Conservation (phyloP, 2,888 invertebrate genomes). For the Julus scanicus region DNA sequence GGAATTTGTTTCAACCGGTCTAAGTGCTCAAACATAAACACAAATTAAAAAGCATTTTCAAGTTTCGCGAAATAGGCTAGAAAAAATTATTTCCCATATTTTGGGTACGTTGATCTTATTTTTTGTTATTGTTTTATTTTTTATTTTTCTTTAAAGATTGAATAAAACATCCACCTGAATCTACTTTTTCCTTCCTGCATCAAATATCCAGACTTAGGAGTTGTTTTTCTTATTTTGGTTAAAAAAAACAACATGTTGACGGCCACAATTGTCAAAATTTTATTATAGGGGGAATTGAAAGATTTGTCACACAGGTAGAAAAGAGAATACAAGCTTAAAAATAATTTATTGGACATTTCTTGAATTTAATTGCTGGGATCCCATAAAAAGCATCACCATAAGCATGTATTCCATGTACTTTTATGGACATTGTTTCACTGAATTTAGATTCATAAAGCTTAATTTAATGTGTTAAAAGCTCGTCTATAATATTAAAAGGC, state of each 20-base stretch:
- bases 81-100: neutral
- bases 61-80: neutral
- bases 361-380: neutral
- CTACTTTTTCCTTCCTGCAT: neutral
- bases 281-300: neutral
- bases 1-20: too few species aligned
- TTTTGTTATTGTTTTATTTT: neutral
- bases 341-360: neutral
- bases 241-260: neutral
- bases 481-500: neutral
- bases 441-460: neutral
- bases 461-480: neutral
- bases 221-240: neutral
- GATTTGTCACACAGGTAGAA: neutral
- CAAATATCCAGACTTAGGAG: neutral
- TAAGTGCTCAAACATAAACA: neutral
- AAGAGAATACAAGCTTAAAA: neutral
- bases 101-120: constrained; percentile 5
- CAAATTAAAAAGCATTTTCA: neutral
- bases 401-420: neutral
- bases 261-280: constrained; percentile 37
- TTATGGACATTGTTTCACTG: constrained; percentile 25
- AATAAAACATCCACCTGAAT: neutral
- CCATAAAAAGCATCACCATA: neutral
- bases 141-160: neutral